phyloP scores from a whole-genome alignment of 2,888 invertebrate genomes.

The Ennomos erosarius region DNA sequence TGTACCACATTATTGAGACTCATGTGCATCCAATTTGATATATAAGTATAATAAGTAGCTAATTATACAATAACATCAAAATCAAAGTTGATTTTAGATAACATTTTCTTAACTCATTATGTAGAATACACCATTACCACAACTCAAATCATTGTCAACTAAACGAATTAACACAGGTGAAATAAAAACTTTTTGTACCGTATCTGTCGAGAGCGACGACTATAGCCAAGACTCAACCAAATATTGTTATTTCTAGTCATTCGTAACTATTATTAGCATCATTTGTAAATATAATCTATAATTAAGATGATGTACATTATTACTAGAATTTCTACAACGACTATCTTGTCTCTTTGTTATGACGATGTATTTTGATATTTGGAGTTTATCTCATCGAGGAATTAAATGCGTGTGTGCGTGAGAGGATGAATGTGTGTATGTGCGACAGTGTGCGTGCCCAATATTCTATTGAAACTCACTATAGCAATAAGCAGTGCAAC shows the following conservation, averaged over 20 bases:
- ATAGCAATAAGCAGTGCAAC: constrained; percentile 74
- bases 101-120: background rate
- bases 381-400: constrained; percentile 64
- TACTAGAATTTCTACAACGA: constrained; percentile 65
- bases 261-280: constrained; percentile 31
- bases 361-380: constrained; percentile 71
- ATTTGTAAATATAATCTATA: constrained; percentile 55
- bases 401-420: constrained; percentile 31
- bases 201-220: constrained; percentile 12
- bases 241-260: constrained; percentile 50
- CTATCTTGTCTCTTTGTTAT: constrained; percentile 66
- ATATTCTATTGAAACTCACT: constrained; percentile 36
- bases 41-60: too few species aligned
- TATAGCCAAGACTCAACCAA: constrained; percentile 47
- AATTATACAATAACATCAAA: background rate
- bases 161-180: constrained; percentile 79
- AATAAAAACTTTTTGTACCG: constrained; percentile 51
- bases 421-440: constrained; percentile 15
- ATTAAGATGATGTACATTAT: constrained; percentile 54
- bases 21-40: background rate
- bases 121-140: constrained; percentile 22
- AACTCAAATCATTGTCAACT: constrained; percentile 52
- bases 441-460: constrained; percentile 29
- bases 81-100: background rate
- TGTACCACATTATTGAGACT: background rate